Evolutionary conservation across 2,888 invertebrate genomes (phyloP), one percentile per base, ranked within the genome.

Genomic region (Heliconius sara): DNA sequence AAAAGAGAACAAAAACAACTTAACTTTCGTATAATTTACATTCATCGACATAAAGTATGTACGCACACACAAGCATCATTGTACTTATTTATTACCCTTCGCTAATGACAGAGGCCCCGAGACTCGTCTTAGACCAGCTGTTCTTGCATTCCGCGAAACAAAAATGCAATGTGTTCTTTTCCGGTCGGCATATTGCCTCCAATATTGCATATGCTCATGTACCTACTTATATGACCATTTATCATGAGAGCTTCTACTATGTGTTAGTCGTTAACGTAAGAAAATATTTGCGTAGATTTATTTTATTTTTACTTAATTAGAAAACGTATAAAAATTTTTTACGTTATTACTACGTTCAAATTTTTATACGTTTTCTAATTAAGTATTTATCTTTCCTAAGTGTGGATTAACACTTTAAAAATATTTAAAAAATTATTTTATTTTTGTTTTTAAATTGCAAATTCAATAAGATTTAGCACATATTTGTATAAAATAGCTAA

Each of bases 71-170:
- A 52, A n/a, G 22, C 57, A n/a, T 57, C 19, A 57, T 73, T 73
- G 22, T 73, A 73, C 68, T 68, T 72, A 57, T 73, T 60, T 73
- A 73, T 73, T 73, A 34, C 72, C 72, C 72, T 73, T 57, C 72
- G 57, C 30, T 73, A 73, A 73, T 73, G 72, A 73, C 72, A 73
- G 52, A 13, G 72, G 34, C 72, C 27, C 27, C 71, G 47, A 71
- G 57, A 34, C 57, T 57, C 72, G 57, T 57, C 60, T 60, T 60
- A 60, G 60, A 60, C 72, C 75, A 75, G 75, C 75, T 75, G 75
- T 75, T 75, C 72, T 73, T 30, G 43, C 75, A 75, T 75, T 75
- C 75, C 75, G 75, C 75, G 60, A 75, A 75, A 75, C 75, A 75
- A 75, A 74, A 74, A 75, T 75, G 65, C 75, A 75, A 63, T 65